phyloP scores from a whole-genome alignment of 2,888 invertebrate species.

The Alviniconcha strummeri region DNA sequence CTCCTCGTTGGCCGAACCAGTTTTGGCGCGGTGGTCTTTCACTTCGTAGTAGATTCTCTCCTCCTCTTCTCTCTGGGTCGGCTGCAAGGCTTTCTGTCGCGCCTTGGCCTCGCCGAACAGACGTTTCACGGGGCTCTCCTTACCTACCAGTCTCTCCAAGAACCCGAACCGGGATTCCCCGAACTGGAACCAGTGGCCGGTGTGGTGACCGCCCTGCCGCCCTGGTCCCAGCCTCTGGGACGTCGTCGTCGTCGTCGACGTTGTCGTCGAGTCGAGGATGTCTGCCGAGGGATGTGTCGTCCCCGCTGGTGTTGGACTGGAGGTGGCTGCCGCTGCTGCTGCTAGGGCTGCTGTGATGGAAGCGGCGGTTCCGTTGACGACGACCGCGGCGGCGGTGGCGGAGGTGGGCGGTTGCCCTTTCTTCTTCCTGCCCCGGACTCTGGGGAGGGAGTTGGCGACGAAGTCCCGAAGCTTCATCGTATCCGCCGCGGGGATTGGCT shows the following conservation, averaged over 20 bases:
- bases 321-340: neutral
- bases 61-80: neutral
- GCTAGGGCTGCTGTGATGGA: constrained; percentile 11
- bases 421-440: constrained; percentile 58
- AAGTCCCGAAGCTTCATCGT: constrained; percentile 63
- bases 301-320: neutral
- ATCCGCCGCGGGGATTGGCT: neutral
- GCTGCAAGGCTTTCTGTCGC: neutral
- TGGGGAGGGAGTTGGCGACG: constrained; percentile 60
- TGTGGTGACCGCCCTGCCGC: neutral
- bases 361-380: neutral
- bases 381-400: neutral
- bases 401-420: constrained; percentile 40
- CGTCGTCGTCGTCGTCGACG: neutral
- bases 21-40: neutral
- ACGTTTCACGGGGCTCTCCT: constrained; percentile 17
- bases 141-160: constrained; percentile 23
- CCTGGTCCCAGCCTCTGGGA: neutral
- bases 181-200: constrained; percentile 25
- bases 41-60: too few relatives aligned
- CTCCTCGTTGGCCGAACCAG: neutral
- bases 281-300: too few relatives aligned
- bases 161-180: constrained; percentile 18
- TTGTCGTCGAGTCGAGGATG: neutral
- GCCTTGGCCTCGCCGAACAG: neutral